These are phyloP conservation scores for Manis crassicaudata DNA, from an alignment of 2,797 vertebrate genomes.

Conservation along the genomic window DNA sequence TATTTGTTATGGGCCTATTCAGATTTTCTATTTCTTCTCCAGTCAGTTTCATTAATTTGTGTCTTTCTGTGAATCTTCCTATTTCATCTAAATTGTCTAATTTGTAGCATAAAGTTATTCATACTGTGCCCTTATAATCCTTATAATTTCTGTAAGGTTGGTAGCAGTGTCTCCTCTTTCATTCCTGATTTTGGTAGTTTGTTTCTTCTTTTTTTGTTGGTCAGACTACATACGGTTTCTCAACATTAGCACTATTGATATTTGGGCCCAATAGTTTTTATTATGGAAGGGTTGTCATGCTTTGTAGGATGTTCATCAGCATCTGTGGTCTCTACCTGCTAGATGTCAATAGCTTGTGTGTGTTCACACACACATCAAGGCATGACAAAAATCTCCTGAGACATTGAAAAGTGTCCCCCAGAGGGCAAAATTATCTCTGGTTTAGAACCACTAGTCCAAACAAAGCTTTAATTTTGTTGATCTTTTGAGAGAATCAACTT, in stretches of 20 bases:
- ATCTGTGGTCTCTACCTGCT: not conserved
- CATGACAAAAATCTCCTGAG: not conserved
- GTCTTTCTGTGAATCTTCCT: not conserved
- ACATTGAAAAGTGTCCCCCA: not conserved
- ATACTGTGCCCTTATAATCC: not conserved
- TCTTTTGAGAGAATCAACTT: not conserved
- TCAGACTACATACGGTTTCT: not conserved
- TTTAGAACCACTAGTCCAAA: not conserved
- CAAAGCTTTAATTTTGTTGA: not conserved
- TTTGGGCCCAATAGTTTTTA: not conserved
- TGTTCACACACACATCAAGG: not conserved
- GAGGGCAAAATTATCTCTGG: not conserved
- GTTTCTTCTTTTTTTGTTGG: not conserved
- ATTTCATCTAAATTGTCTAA: not conserved
- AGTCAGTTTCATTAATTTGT: slow-evolving; percentile 27
- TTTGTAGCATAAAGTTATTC: not conserved
- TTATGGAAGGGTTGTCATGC: not conserved
- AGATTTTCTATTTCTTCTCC: slow-evolving; percentile 18
- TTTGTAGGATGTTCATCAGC: not conserved
- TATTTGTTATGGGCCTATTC: not conserved
- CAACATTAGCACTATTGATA: not conserved
- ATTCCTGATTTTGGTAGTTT: not conserved
- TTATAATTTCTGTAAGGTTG: not conserved
- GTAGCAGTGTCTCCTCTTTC: not conserved
- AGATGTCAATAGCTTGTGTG: not conserved